Evolutionary conservation across 2,888 invertebrate species (phyloP).

Genomic region (Sinelater perroti): DNA sequence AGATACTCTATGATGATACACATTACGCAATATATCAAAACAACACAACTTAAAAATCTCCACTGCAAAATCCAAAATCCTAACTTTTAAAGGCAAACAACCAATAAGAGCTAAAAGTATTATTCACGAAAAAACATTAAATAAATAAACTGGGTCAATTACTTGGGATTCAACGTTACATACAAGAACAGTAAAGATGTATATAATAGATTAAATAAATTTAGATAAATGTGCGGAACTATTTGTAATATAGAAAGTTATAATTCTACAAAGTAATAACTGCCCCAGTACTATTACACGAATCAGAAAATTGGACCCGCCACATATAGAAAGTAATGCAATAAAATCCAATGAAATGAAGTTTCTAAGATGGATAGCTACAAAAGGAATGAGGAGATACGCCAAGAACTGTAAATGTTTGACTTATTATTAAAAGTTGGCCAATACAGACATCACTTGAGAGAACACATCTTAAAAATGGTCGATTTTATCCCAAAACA

Average conservation of each 20-base stretch:
- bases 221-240: constrained; percentile 1
- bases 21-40: background rate
- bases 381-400: too few species aligned
- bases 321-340: too few species aligned
- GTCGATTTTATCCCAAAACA: background rate
- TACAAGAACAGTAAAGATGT: constrained; percentile 1
- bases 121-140: background rate
- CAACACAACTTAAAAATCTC: background rate
- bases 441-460: constrained; percentile 2
- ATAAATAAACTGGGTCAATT: background rate
- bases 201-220: background rate
- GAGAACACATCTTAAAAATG: background rate
- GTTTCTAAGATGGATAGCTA: background rate
- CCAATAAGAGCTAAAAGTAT: constrained; percentile 3
- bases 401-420: too few species aligned
- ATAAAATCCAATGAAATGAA: too few species aligned
- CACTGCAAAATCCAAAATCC: background rate
- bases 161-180: background rate
- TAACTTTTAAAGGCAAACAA: constrained; percentile 3
- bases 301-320: too few species aligned
- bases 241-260: background rate
- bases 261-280: background rate
- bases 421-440: background rate
- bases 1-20: background rate
- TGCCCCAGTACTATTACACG: background rate